Evolutionary conservation across 2,888 invertebrate species (phyloP).

Genomic region (Rutpela maculata): DNA sequence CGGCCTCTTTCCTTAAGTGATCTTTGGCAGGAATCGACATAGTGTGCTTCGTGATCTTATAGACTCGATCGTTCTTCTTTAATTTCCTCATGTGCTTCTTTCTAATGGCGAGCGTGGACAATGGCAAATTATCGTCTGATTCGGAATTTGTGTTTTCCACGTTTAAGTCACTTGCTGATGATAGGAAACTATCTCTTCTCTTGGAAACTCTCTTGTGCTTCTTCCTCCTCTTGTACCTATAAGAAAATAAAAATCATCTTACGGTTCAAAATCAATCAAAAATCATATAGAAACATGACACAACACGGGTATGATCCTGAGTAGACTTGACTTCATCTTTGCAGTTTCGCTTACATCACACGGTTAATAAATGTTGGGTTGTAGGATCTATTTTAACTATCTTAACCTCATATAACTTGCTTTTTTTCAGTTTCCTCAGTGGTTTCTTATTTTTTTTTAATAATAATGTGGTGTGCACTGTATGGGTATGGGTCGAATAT

Average conservation of each 20-base stretch:
- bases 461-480: no score
- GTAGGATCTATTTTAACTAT: no score
- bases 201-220: slow-evolving; percentile 47
- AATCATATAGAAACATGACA: no score
- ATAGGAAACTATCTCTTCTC: slow-evolving; percentile 33
- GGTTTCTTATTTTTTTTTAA: no score
- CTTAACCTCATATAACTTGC: no score
- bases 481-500: no score
- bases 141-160: slow-evolving; percentile 47
- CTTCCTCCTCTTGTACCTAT: slow-evolving; percentile 50
- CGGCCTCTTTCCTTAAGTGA: not conserved
- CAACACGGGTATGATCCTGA: no score
- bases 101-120: slow-evolving; percentile 46
- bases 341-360: no score
- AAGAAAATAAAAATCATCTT: not conserved
- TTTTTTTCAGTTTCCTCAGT: no score
- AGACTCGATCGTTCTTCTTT: slow-evolving; percentile 32
- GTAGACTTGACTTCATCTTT: no score
- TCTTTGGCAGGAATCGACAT: slow-evolving; percentile 28
- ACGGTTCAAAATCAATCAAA: not conserved
- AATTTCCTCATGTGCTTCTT: slow-evolving; percentile 43
- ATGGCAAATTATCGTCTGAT: slow-evolving; percentile 55
- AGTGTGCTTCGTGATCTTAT: slow-evolving; percentile 18
- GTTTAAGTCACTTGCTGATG: slow-evolving; percentile 42
- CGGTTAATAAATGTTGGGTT: no score